These are phyloP conservation scores for Ostrea denselamellosa DNA, from an alignment of 1,140 invertebrate genomes.

Conservation along the genomic window DNA sequence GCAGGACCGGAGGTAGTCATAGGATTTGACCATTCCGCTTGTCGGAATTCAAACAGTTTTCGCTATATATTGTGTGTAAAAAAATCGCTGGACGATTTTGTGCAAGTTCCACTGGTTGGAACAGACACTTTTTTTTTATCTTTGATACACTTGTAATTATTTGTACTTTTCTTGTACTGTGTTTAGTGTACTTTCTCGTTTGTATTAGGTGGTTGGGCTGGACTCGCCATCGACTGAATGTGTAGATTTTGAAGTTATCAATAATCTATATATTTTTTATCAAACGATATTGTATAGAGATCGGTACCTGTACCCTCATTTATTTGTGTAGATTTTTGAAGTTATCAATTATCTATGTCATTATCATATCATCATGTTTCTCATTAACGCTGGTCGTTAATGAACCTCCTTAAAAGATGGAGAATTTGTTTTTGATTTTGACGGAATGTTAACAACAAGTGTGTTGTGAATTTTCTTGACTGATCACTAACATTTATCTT, in stretches of 20 bases:
- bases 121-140: conserved; percentile 37
- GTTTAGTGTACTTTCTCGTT: conserved; percentile 17
- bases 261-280: conserved; percentile 24
- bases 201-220: conserved; percentile 16
- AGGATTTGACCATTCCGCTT: conserved; percentile 44
- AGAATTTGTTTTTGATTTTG: conserved; percentile 54
- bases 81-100: conserved; percentile 42
- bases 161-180: conserved; percentile 8
- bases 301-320: conserved; percentile 30
- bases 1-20: conserved; percentile 49
- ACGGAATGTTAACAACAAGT: conserved; percentile 27
- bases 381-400: conserved; percentile 52
- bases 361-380: neutral
- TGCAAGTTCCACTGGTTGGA: conserved; percentile 33
- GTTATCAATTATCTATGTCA: conserved; percentile 42
- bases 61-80: conserved; percentile 33
- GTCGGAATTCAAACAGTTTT: conserved; percentile 47
- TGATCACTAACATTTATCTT: conserved; percentile 44
- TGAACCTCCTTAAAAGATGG: conserved; percentile 45
- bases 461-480: conserved; percentile 38
- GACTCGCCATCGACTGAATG: neutral
- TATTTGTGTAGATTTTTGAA: conserved; percentile 20
- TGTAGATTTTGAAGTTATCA: conserved; percentile 39
- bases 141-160: conserved; percentile 27
- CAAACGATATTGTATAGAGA: conserved; percentile 17